Conservation (phyloP, 2,113 vertebrate genomes). For the Orientallactaga bullata region DNA sequence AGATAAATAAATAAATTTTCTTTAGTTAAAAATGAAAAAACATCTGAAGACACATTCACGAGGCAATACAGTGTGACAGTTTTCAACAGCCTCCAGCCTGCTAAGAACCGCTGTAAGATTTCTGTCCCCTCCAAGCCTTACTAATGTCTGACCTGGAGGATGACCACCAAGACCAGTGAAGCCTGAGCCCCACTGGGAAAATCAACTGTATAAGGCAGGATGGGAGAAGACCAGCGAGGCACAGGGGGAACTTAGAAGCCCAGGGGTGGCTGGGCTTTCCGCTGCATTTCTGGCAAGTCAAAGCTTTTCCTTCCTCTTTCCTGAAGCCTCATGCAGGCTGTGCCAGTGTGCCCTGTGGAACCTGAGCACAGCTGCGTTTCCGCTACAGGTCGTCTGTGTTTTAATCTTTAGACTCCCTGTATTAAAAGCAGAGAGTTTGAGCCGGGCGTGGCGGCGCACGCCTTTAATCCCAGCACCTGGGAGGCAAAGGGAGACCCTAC, state of each 20-base stretch:
- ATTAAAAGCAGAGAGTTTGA: not conserved
- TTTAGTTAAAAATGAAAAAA: no score
- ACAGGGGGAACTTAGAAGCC: no score
- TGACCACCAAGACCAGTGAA: not conserved
- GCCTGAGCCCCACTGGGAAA: not conserved
- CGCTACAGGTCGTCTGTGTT: not conserved
- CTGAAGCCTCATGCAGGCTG: not conserved
- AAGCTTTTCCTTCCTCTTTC: not conserved
- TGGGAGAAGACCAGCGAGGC: no score
- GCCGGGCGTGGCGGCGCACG: no score
- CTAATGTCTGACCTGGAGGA: not conserved
- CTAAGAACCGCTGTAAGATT: not conserved
- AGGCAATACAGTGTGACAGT: no score
- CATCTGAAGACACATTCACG: not conserved
- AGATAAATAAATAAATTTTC: no score
- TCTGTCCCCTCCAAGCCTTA: not conserved
- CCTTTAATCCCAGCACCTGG: no score
- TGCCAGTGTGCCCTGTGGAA: no score
- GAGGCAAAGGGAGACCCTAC: no score
- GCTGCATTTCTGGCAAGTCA: not conserved
- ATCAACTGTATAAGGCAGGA: not conserved
- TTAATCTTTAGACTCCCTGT: not conserved
- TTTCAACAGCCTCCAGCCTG: no score
- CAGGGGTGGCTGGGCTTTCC: not conserved
- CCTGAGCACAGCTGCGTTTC: not conserved